phyloP scores from a whole-genome alignment of 2,113 vertebrate genomes.

The Sitta europaea region DNA sequence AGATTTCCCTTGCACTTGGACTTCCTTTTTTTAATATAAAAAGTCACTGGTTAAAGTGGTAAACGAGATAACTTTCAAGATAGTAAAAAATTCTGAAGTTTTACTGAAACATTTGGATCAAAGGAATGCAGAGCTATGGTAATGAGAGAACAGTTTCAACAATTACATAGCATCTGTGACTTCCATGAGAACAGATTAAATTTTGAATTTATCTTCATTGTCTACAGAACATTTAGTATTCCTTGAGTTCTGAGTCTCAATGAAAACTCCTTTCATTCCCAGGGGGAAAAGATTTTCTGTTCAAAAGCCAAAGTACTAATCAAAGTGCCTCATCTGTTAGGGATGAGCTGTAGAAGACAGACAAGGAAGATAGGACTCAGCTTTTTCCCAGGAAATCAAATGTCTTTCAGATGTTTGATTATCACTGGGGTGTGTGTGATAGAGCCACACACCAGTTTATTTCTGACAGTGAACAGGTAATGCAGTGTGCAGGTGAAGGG shows the following conservation, averaged over 20 bases:
- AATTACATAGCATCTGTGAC: neutral
- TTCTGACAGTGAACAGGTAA: neutral
- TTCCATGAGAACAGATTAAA: neutral
- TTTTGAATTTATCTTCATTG: neutral
- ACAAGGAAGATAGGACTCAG: neutral
- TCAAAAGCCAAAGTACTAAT: neutral
- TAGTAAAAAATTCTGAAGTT: neutral
- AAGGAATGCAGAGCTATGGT: neutral
- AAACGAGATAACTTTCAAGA: neutral
- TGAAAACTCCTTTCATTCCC: neutral
- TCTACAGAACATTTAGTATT: neutral
- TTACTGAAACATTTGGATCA: neutral
- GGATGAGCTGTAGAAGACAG: neutral
- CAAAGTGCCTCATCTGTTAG: neutral
- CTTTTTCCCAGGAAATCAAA: neutral
- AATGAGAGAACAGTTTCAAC: neutral
- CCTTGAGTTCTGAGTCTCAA: neutral
- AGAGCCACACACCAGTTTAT: neutral
- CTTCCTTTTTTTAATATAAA: neutral
- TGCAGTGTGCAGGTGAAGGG: accelerated
- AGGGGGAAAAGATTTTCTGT: neutral
- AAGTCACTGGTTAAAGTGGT: neutral
- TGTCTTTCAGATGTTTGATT: neutral
- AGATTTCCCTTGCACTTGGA: neutral
- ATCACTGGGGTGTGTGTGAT: neutral